Percentiles rank a stretch among this genome's conserved stretches.
Conservation (phyloP, 2,797 vertebrate genomes). For the Rhynchonycteris naso region DNA sequence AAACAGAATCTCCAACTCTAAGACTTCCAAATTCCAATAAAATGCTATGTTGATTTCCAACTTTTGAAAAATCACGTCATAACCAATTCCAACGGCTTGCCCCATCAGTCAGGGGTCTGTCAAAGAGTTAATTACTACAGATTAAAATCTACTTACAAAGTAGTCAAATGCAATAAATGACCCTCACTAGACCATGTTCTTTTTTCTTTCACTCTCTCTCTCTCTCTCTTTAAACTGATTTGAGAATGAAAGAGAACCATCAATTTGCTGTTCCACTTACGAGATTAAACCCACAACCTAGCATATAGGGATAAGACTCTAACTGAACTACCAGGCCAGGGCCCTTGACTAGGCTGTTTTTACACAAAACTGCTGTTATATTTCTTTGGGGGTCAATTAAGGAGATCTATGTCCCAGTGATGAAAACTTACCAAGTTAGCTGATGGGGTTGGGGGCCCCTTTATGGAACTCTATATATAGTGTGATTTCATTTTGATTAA, state of each 20-base stretch:
- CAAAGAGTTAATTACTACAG: not conserved
- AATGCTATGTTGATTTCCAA: not conserved
- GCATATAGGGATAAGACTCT: too few relatives aligned
- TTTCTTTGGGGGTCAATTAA: not conserved
- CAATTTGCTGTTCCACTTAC: too few relatives aligned
- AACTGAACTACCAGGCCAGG: too few relatives aligned
- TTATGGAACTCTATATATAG: not conserved
- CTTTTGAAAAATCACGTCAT: not conserved
- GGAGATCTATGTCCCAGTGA: not conserved
- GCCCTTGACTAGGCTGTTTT: not conserved
- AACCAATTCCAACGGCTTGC: not conserved
- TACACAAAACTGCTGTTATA: not conserved
- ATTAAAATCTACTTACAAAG: not conserved
- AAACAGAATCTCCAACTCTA: constrained; percentile 49
- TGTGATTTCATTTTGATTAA: not conserved
- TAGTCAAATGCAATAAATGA: not conserved
- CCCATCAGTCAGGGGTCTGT: not conserved
- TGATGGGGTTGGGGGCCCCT: not conserved
- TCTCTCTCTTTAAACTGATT: too few relatives aligned
- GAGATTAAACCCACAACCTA: too few relatives aligned
- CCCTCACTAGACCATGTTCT: not conserved
- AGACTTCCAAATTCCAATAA: not conserved
- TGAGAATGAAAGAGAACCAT: too few relatives aligned
- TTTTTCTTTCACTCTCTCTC: too few relatives aligned
- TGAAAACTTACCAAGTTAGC: not conserved